phyloP scores from a whole-genome alignment of 2,797 vertebrate species.

The Salmo trutta region DNA sequence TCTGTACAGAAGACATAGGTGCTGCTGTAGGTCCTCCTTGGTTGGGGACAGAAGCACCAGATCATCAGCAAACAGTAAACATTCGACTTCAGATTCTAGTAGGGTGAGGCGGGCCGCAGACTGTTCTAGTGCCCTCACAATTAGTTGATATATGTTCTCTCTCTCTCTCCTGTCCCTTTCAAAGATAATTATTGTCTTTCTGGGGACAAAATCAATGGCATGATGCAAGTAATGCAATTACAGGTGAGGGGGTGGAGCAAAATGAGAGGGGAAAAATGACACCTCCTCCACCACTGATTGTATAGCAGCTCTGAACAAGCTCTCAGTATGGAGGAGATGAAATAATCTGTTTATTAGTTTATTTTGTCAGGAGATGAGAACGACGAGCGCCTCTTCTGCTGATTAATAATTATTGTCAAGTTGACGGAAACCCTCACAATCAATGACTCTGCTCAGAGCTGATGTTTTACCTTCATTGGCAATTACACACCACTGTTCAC shows the following conservation, averaged over 20 bases:
- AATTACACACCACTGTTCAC: slow-evolving; percentile 33
- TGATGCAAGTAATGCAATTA: slow-evolving; percentile 29
- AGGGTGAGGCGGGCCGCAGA: no score
- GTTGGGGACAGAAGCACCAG: no score
- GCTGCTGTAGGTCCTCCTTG: no score
- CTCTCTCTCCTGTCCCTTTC: slow-evolving; percentile 11
- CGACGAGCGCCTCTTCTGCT: slow-evolving; percentile 12
- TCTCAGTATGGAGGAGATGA: slow-evolving; percentile 7
- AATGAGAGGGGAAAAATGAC: slow-evolving; percentile 22
- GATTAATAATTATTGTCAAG: slow-evolving; percentile 31
- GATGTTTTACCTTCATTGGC: slow-evolving; percentile 39
- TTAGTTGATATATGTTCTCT: no score
- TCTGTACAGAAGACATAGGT: no score
- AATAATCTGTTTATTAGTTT: slow-evolving; percentile 1
- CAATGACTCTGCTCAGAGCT: slow-evolving; percentile 7
- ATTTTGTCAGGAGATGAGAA: slow-evolving; percentile 25
- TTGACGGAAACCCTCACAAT: slow-evolving; percentile 16
- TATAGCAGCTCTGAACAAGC: slow-evolving; percentile 10
- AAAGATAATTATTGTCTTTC: slow-evolving; percentile 32
- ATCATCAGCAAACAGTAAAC: no score
- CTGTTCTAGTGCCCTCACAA: no score
- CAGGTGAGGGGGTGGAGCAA: slow-evolving; percentile 19
- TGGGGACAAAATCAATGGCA: slow-evolving; percentile 21
- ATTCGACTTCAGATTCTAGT: no score
- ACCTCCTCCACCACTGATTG: slow-evolving; percentile 13